Conservation (phyloP, 2,113 vertebrate species). For the Eulemur rufifrons region DNA sequence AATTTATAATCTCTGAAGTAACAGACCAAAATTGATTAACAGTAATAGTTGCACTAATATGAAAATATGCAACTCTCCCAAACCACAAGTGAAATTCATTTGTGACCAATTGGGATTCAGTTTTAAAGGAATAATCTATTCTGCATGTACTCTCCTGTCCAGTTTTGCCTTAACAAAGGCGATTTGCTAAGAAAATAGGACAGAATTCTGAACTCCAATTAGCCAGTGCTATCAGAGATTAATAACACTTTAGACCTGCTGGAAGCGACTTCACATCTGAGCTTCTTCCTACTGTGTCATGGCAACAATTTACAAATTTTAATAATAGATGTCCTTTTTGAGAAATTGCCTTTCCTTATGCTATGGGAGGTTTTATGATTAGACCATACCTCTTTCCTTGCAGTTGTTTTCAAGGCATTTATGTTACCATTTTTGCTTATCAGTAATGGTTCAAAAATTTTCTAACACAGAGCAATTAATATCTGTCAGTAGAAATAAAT, state of each 20-base stretch:
- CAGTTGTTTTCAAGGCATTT: constrained; percentile 63
- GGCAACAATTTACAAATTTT: constrained; percentile 73
- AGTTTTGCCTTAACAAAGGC: constrained; percentile 12
- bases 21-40: neutral
- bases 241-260: constrained; percentile 63
- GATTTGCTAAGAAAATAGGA: neutral
- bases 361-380: constrained; percentile 51
- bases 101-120: neutral
- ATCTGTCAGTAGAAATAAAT: constrained; percentile 80
- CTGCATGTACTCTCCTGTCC: neutral
- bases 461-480: constrained; percentile 77
- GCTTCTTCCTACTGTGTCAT: neutral
- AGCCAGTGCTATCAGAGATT: constrained; percentile 59
- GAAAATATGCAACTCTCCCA: neutral
- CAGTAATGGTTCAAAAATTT: constrained; percentile 70
- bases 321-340: constrained; percentile 67
- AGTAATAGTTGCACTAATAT: too few relatives aligned
- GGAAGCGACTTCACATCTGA: constrained; percentile 65
- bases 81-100: neutral
- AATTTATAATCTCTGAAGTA: neutral
- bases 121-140: constrained; percentile 29
- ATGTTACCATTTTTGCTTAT: constrained; percentile 70
- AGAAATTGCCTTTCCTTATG: constrained; percentile 62
- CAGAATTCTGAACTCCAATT: constrained; percentile 62
- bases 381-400: constrained; percentile 49